A percentile compares a stretch with the other conserved stretches of the same genome.
Evolutionary conservation across 2,113 vertebrate genomes (phyloP).

Genomic region (Tichodroma muraria): DNA sequence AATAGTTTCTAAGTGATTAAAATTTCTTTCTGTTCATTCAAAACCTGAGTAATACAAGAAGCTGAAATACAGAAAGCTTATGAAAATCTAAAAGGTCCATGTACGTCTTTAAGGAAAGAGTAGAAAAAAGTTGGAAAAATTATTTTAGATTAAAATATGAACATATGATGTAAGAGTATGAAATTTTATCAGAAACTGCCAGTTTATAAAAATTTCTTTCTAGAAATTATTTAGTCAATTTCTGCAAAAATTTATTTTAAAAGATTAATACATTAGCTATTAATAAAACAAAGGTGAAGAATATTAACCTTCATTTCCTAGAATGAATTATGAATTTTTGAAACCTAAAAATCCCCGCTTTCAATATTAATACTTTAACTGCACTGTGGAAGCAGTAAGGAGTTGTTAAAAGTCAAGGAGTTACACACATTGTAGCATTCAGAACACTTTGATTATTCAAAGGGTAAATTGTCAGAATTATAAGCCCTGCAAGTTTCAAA

Average conservation of each 20-base stretch:
- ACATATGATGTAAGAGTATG: not conserved
- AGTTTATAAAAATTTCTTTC: not conserved
- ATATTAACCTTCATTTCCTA: not conserved
- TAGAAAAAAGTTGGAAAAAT: not conserved
- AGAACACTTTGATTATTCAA: not conserved
- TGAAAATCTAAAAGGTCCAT: not conserved
- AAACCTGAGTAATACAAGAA: not conserved
- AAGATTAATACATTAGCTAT: not conserved
- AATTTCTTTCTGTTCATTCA: not conserved
- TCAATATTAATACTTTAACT: not conserved
- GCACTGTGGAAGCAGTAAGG: not conserved
- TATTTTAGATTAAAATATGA: not conserved
- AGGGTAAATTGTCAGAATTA: not conserved
- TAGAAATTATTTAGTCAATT: not conserved
- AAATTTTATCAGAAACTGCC: not conserved
- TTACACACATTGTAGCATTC: not conserved
- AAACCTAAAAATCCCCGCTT: not conserved
- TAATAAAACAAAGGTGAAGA: not conserved
- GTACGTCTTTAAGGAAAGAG: not conserved
- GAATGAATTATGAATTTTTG: not conserved
- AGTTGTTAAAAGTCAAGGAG: not conserved
- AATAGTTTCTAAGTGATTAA: not conserved
- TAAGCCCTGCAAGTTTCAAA: not conserved
- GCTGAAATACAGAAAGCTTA: not conserved
- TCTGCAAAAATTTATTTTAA: not conserved